These are phyloP conservation scores for Mycteria americana DNA, from an alignment of 2,797 vertebrate genomes.

Conservation along the genomic window DNA sequence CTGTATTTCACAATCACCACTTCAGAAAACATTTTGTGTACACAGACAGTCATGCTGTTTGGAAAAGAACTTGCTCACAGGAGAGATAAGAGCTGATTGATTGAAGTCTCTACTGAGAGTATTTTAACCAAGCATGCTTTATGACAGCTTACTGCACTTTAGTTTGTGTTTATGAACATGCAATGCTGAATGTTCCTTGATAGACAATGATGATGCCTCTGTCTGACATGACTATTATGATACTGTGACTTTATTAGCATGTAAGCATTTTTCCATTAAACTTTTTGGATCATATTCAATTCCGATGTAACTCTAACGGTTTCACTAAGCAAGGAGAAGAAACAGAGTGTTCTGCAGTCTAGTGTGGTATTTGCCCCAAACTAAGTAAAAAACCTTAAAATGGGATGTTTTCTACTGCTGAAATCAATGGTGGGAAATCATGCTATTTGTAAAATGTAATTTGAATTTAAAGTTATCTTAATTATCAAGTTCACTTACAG, in stretches of 20 bases:
- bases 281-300: background rate
- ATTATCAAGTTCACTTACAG: conserved; percentile 52
- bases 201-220: background rate
- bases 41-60: background rate
- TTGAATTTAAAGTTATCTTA: conserved; percentile 49
- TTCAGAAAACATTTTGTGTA: conserved; percentile 11
- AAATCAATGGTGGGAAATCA: background rate
- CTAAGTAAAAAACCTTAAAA: background rate
- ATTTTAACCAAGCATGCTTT: background rate
- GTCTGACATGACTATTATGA: background rate
- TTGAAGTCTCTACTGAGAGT: background rate
- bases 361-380: background rate
- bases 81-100: background rate
- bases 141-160: background rate
- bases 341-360: background rate
- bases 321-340: background rate
- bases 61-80: background rate
- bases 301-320: background rate
- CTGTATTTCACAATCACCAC: background rate
- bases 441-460: conserved; percentile 23
- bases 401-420: background rate
- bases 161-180: background rate
- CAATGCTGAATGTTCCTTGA: background rate
- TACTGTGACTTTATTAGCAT: background rate
- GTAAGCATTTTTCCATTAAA: background rate